A percentile compares a stretch with the other conserved stretches of the same genome.
These are phyloP conservation scores for Hesperia comma DNA, from an alignment of 2,888 invertebrate genomes.

Conservation along the genomic window DNA sequence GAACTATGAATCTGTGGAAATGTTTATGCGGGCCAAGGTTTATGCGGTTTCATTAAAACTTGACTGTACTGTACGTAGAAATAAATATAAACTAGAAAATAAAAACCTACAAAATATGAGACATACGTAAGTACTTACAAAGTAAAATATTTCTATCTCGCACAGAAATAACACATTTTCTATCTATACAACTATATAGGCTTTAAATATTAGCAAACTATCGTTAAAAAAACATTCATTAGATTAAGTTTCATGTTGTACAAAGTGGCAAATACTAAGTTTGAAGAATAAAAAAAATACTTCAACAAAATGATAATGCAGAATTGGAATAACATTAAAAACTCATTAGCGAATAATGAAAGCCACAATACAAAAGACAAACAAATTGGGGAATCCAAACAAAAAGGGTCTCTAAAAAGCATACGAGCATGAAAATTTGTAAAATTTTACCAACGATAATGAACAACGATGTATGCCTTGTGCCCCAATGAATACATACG, in stretches of 20 bases:
- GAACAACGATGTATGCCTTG: neutral
- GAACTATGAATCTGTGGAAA: slow-evolving; percentile 28
- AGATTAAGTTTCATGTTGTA: no score
- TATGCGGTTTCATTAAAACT: slow-evolving; percentile 18
- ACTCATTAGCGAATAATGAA: neutral
- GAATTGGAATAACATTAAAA: no score
- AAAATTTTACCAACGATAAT: slow-evolving; percentile 1
- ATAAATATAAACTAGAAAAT: slow-evolving; percentile 2
- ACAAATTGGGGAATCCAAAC: neutral
- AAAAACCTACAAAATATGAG: neutral
- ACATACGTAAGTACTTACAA: neutral
- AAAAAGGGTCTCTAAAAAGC: neutral
- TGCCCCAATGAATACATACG: slow-evolving; percentile 11
- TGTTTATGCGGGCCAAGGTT: slow-evolving; percentile 26
- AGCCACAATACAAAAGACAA: neutral
- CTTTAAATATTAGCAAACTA: no score
- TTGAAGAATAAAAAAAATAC: no score
- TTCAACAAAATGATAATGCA: no score
- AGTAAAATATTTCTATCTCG: neutral
- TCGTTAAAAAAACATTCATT: no score
- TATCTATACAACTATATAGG: no score
- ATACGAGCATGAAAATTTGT: neutral
- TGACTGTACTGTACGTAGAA: neutral
- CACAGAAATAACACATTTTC: neutral
- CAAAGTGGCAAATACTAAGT: no score